Conservation (phyloP, 2,797 vertebrate genomes). For the Sebastes oblongus region DNA sequence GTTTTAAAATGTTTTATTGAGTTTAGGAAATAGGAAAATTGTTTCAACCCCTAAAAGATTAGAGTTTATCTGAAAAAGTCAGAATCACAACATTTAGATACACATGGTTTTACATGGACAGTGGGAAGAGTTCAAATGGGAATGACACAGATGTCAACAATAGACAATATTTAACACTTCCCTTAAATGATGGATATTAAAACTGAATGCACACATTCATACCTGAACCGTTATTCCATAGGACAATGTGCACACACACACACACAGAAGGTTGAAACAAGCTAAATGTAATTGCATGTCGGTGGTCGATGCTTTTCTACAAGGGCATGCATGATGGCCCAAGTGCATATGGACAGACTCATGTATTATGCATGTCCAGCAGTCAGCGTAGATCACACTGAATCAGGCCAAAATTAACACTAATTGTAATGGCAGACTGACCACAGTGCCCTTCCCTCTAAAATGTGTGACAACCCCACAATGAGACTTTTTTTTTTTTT, state of each 20-base stretch:
- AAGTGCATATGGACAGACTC: conserved; percentile 91
- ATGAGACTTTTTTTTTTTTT: conserved; percentile 33
- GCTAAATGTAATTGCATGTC: conserved; percentile 72
- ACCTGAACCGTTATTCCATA: conserved; percentile 13
- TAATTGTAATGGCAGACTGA: conserved; percentile 89
- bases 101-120: not conserved
- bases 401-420: conserved; percentile 86
- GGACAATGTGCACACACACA: conserved; percentile 25
- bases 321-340: conserved; percentile 91
- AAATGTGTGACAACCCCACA: conserved; percentile 56
- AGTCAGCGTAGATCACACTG: conserved; percentile 84
- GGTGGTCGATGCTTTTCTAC: conserved; percentile 75
- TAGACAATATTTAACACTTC: not conserved
- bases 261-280: conserved; percentile 52
- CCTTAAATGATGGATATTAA: not conserved
- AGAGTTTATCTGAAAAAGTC: not conserved
- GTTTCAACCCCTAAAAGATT: not conserved
- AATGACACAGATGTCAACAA: conserved; percentile 2
- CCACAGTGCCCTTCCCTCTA: conserved; percentile 72
- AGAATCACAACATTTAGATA: not conserved
- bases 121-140: not conserved
- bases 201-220: conserved; percentile 2
- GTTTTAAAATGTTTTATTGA: not conserved
- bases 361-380: conserved; percentile 95
- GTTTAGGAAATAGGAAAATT: not conserved